Evolutionary conservation across 2,113 vertebrate species (phyloP), one percentile per base, ranked within the genome.

Genomic region (Speoplatyrhinus poulsoni): DNA sequence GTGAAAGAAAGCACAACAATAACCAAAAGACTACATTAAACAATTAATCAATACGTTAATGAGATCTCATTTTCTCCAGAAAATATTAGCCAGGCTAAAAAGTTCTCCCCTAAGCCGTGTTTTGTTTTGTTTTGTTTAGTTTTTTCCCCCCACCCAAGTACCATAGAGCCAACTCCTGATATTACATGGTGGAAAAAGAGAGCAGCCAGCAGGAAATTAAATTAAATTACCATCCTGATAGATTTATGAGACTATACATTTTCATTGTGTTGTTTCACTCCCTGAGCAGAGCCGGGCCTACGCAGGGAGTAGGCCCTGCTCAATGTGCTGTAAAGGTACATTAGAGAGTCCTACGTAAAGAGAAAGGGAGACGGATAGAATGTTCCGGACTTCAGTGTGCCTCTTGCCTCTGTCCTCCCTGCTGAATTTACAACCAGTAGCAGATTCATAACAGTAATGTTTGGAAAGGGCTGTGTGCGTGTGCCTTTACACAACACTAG

Each of bases 11-110:
- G 7, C 36, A 41, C 36, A 41, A 41, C 36, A 41, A 41, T 41
- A 85, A 86, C 65, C 81, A 80, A 85, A 90, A 87, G 89, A 86
- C 85, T 84, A 70, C 88, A 88, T 88, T 89, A 86, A 82, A 83
- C 89, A 83, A 91, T 91, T 90, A 89, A 92, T 92, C 89, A 92
- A 92, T 92, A 91, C 88, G 81, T 90, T 91, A 91, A 92, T 92
- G 88, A 91, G 90, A 90, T 90, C 84, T 88, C 75, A 85, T 92
- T 92, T 91, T 92, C 86, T 82, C 67, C 65, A 46, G 81, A 87
- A 91, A 90, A 89, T 76, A 87, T 77, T 86, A 85, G 83, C 82
- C 82, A 77, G 81, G 68, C 54, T 16, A 82, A 82, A 89, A 88
- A 80, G 77, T 84, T 82, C 77, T 56, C 72, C 80, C 82, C 74